phyloP scores from a whole-genome alignment of 2,888 invertebrate genomes.

The Lamellibrachia columna region DNA sequence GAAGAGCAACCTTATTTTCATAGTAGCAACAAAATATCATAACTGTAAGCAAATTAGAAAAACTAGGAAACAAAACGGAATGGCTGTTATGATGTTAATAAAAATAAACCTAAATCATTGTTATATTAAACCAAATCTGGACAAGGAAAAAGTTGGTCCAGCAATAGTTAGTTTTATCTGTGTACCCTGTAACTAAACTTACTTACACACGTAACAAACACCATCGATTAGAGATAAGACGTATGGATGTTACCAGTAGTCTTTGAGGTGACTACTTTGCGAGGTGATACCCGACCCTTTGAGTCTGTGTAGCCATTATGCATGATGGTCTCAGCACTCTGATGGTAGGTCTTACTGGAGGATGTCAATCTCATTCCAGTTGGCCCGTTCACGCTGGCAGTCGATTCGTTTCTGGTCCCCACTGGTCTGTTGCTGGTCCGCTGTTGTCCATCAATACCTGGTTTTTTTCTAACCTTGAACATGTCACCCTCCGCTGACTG shows the following conservation, averaged over 20 bases:
- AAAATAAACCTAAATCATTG: not conserved
- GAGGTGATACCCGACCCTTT: not conserved
- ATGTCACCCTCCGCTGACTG: not conserved
- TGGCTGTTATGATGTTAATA: not conserved
- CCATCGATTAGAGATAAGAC: not conserved
- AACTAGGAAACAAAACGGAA: not conserved
- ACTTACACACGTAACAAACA: not conserved
- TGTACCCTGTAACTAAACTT: not conserved
- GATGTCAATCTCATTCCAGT: not conserved
- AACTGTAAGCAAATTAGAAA: not conserved
- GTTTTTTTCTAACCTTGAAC: not conserved
- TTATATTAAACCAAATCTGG: not conserved
- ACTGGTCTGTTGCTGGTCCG: not conserved
- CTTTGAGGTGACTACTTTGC: not conserved
- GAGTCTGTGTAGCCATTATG: slow-evolving; percentile 6
- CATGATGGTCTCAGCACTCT: not conserved
- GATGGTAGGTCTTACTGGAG: not conserved
- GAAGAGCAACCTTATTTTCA: not conserved
- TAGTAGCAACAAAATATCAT: not conserved
- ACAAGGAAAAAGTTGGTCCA: not conserved
- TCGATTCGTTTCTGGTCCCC: not conserved
- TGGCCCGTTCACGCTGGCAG: not conserved
- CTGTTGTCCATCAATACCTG: not conserved
- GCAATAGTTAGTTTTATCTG: not conserved
- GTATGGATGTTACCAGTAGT: not conserved